phyloP scores from a whole-genome alignment of 2,797 vertebrate species.

The Numenius phaeopus region DNA sequence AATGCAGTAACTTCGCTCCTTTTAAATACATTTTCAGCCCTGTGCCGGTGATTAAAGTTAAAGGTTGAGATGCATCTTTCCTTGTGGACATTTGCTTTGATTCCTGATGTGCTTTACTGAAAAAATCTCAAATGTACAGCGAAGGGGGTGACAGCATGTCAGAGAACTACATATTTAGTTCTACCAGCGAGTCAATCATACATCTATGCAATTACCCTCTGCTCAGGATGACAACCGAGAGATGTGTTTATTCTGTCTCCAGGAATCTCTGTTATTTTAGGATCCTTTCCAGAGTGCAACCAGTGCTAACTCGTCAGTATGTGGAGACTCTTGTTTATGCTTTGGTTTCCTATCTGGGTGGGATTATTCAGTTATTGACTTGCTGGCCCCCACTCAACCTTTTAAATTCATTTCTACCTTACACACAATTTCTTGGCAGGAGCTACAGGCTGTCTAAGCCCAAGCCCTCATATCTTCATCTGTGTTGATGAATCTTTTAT shows the following conservation, averaged over 20 bases:
- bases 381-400: slow-evolving; percentile 71
- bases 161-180: slow-evolving; percentile 58
- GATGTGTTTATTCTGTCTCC: slow-evolving; percentile 73
- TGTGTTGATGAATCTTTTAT: slow-evolving; percentile 63
- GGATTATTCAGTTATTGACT: slow-evolving; percentile 76
- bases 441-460: slow-evolving; percentile 43
- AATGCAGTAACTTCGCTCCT: slow-evolving; percentile 23
- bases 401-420: slow-evolving; percentile 70
- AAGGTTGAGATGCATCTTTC: slow-evolving; percentile 56
- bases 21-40: slow-evolving; percentile 19
- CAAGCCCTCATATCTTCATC: slow-evolving; percentile 69
- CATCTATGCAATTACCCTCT: slow-evolving; percentile 65
- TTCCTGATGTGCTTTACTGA: slow-evolving; percentile 53
- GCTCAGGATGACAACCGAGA: slow-evolving; percentile 69
- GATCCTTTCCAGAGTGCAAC: slow-evolving; percentile 65
- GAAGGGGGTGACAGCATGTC: slow-evolving; percentile 62
- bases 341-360: slow-evolving; percentile 72
- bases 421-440: slow-evolving; percentile 61
- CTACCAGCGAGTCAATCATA: slow-evolving; percentile 66
- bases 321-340: slow-evolving; percentile 66
- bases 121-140: background rate
- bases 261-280: slow-evolving; percentile 73
- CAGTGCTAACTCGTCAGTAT: slow-evolving; percentile 71
- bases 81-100: slow-evolving; percentile 62
- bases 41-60: slow-evolving; percentile 30